Base-by-base conservation (phyloP, 2,797 vertebrate genomes). In the Chromobotia macracanthus region DNA sequence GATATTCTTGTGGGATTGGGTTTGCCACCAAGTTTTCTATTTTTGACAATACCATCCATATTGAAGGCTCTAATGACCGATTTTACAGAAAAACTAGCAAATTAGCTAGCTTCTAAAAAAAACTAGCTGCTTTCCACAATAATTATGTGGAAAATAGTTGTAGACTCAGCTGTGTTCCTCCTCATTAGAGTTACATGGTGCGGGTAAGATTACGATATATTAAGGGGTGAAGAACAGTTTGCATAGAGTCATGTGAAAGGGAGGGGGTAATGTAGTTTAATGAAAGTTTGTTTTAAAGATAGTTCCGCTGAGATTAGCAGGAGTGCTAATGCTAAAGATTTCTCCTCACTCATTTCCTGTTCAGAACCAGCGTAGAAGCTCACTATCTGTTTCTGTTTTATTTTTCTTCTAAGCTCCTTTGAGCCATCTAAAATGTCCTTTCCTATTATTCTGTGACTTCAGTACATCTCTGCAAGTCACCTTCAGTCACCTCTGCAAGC, bases 291-390 rank as follows among this genome's bases (percentile, higher is more conserved):
- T 72, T 58, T 73, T 70, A 83, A 63, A 18, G 70, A 25, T 3
- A 13, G 41, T 64, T 75, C 67, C 35, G 81, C 74, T 72, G 67
- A 78, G 58, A 69, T 83, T 79, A 84, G 71, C 46, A 3, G 72
- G 71, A 72, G 50, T 80, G 60, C 72, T 35, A 61, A 79, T 31
- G 46, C 78, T 68, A 44, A 51, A 80, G 70, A 77, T 71, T 69
- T 61, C 25, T 28, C 65, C 13, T 44, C 35, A 70, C 46, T 55
- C 53, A 66, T 63, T 58, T 77, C 63, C 21, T 53, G 64, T 53
- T 25, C 31, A 60, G 77, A 80, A 75, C 72, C 64, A 15, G 28
- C 28, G 5, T 28, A 74, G 48, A 73, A 69, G 38, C 38, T 6
- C 38, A 56, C 51, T 44, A 21, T 53, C 70, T 51, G 56, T 66